These are phyloP conservation scores for Pachliopta kotzebuea DNA, from an alignment of 2,888 invertebrate species.

Conservation along the genomic window DNA sequence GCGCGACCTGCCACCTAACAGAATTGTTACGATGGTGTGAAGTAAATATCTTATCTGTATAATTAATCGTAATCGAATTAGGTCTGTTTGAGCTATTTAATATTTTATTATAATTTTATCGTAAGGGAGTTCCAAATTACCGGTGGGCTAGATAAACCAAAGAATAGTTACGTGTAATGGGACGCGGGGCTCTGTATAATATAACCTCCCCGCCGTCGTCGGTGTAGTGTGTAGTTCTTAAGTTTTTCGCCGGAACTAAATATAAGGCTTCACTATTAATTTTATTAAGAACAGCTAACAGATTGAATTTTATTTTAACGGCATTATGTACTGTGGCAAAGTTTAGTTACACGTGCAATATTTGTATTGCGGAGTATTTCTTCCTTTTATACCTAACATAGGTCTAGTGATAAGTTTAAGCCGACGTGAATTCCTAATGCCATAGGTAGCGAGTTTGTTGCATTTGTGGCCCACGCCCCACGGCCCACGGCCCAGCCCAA, in stretches of 20 bases:
- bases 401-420: slow-evolving; percentile 50
- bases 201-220: slow-evolving; percentile 60
- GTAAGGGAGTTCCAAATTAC: slow-evolving; percentile 56
- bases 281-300: slow-evolving; percentile 42
- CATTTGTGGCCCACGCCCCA: slow-evolving; percentile 41
- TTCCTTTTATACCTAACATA: slow-evolving; percentile 49
- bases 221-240: slow-evolving; percentile 44
- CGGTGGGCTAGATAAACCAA: slow-evolving; percentile 79
- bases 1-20: slow-evolving; percentile 17
- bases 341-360: slow-evolving; percentile 63
- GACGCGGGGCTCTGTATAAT: slow-evolving; percentile 68
- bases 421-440: slow-evolving; percentile 77
- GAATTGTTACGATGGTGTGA: slow-evolving; percentile 37
- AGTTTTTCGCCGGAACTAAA: slow-evolving; percentile 67
- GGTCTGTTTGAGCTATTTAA: slow-evolving; percentile 57
- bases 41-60: slow-evolving; percentile 31
- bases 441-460: slow-evolving; percentile 65
- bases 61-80: slow-evolving; percentile 39
- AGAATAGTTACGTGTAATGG: slow-evolving; percentile 61
- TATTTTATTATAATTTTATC: slow-evolving; percentile 58
- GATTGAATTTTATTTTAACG: slow-evolving; percentile 60
- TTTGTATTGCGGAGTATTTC: slow-evolving; percentile 59
- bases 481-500: slow-evolving; percentile 38
- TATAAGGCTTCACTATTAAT: slow-evolving; percentile 56
- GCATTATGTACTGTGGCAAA: slow-evolving; percentile 65